Evolutionary conservation across 1,140 invertebrate genomes (phyloP).

Genomic region (Glossosoma conforme): DNA sequence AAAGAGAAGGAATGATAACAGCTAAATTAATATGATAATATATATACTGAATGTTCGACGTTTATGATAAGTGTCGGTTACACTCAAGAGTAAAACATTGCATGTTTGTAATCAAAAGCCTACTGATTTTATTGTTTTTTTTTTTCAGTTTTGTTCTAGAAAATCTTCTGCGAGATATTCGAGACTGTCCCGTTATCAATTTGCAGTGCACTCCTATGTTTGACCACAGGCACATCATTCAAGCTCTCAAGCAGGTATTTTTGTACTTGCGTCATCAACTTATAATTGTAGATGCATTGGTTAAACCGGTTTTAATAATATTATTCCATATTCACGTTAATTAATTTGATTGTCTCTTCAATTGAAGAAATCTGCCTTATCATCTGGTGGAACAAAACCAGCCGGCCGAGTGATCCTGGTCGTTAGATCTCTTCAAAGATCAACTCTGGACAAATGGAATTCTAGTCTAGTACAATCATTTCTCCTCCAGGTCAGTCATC

Average conservation of each 20-base stretch:
- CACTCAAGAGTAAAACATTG: no score
- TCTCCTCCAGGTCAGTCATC: conserved; percentile 40
- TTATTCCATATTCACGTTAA: not conserved
- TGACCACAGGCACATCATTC: conserved; percentile 42
- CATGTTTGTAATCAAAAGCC: no score
- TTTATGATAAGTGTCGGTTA: no score
- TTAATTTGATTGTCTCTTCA: not conserved
- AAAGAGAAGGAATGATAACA: no score
- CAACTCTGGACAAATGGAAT: conserved; percentile 38
- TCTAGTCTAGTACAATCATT: conserved; percentile 40
- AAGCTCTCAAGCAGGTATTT: conserved; percentile 43
- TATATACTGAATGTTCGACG: no score
- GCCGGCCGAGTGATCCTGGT: conserved; percentile 30
- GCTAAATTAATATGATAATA: no score
- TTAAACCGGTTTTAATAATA: not conserved
- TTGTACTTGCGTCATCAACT: not conserved
- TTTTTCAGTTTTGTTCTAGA: conserved; percentile 47
- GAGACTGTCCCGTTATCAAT: conserved; percentile 37
- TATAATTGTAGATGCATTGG: not conserved
- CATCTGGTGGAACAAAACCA: conserved; percentile 20
- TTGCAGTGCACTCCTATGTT: conserved; percentile 46
- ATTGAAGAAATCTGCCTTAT: conserved; percentile 27
- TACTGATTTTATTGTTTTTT: no score
- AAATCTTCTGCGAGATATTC: conserved; percentile 38
- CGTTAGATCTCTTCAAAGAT: conserved; percentile 41